Base-by-base conservation (phyloP, 1,140 invertebrate genomes). In the Pemphigus obesinymphae region DNA sequence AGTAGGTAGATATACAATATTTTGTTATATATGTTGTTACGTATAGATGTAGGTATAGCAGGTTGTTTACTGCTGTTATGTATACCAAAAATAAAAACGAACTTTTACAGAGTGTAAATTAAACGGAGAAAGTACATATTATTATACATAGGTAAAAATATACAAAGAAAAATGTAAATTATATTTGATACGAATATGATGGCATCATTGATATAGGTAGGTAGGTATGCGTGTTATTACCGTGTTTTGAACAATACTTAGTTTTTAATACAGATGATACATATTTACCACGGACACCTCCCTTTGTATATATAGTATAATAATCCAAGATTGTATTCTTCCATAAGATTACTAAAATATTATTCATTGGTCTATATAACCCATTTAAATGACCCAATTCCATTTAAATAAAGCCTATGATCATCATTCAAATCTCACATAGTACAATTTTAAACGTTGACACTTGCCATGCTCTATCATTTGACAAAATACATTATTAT, bases 341-440 rank as follows among this genome's bases (percentile, higher is more conserved):
- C 29, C 34, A 34, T n/a, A 34, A 37, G 31, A n/a, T 40, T 68
- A 37, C 4, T 68, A 55, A 37, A 34, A 76, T 37, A 15, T 50
- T 50, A 8, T 40, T 29, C 73, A 20, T 8, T n/a, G 34, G 63
- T 40, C 20, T 20, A n/a, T n/a, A n/a, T 6, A 55, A 13, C 15
- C 6, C 31, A 78, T 78, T 55, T 17, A 43, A 61, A 23, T 78
- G 75, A 78, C 75, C 75, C 34, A 58, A 37, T 55, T 78, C 31
- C 20, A 10, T 40, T 40, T 78, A 10, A 55, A 55, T 37, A 40
- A 34, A 78, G 20, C n/a, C n/a, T 58, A 75, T 13, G n/a, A 37
- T 26, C 15, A 7, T 70, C 40, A 45, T 40, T 70, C n/a, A 26
- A 45, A 43, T 45, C 37, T 26, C 23, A 26, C 4, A 3, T 13